These are phyloP conservation scores for Varanus komodoensis DNA, from an alignment of 2,113 vertebrate genomes.

Conservation along the genomic window DNA sequence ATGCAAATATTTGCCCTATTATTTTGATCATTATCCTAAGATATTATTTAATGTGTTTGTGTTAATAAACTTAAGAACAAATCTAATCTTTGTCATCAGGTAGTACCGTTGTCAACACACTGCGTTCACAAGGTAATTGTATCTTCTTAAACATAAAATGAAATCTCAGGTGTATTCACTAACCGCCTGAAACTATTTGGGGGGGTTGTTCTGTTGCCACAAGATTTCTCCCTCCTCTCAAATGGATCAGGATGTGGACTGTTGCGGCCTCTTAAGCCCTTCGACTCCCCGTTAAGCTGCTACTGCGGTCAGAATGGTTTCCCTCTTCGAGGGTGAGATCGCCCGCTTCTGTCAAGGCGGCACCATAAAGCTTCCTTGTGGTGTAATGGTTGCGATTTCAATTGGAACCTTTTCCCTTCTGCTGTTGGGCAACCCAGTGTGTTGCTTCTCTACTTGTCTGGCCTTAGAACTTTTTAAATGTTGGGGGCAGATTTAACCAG, in stretches of 20 bases:
- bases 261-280: constrained; percentile 43
- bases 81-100: constrained; percentile 82
- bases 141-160: constrained; percentile 76
- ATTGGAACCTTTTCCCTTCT: constrained; percentile 9
- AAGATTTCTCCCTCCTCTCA: constrained; percentile 42
- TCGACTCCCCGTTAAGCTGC: constrained; percentile 45
- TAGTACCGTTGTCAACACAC: constrained; percentile 80
- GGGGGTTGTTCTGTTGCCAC: constrained; percentile 53
- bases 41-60: constrained; percentile 73
- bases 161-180: constrained; percentile 70
- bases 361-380: constrained; percentile 47
- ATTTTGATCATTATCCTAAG: constrained; percentile 69
- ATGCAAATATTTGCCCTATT: constrained; percentile 60
- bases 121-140: constrained; percentile 78
- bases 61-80: constrained; percentile 79
- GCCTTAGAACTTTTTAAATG: constrained; percentile 10
- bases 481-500: not conserved
- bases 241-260: constrained; percentile 49
- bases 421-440: constrained; percentile 33
- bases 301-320: constrained; percentile 46
- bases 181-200: constrained; percentile 58
- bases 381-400: constrained; percentile 49
- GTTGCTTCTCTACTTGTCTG: constrained; percentile 48
- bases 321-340: constrained; percentile 33
- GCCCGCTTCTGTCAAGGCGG: constrained; percentile 53